A percentile compares a stretch with the other conserved stretches of the same genome.
phyloP scores from a whole-genome alignment of 53 echinoderm and acorn worm species.

The Holothuria leucospilota region DNA sequence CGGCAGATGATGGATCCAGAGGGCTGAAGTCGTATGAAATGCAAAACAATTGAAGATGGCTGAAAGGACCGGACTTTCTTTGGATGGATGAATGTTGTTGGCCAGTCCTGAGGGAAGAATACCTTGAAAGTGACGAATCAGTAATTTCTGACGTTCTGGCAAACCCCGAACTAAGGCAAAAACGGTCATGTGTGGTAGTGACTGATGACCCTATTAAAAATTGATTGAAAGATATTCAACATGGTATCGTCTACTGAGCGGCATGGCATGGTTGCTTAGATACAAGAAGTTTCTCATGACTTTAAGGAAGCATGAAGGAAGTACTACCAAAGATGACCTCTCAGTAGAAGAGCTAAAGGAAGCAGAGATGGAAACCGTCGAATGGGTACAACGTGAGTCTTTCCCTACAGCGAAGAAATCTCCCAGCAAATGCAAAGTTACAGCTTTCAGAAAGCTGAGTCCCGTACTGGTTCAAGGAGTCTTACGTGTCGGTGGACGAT shows the following conservation, averaged over 20 bases:
- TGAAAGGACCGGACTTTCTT: slow-evolving; percentile 59
- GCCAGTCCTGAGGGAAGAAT: slow-evolving; percentile 13
- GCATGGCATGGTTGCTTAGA: slow-evolving; percentile 56
- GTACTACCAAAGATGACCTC: not conserved
- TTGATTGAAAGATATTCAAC: slow-evolving; percentile 51
- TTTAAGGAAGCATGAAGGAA: not conserved
- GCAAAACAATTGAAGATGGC: slow-evolving; percentile 46
- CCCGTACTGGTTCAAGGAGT: slow-evolving; percentile 60
- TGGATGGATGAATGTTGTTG: slow-evolving; percentile 44
- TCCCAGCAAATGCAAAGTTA: not conserved
- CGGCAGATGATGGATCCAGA: slow-evolving; percentile 66
- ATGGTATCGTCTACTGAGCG: slow-evolving; percentile 33
- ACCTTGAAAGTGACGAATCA: not conserved
- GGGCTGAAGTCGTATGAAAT: slow-evolving; percentile 29
- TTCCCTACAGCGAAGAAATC: not conserved
- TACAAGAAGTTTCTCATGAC: not conserved
- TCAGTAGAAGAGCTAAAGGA: slow-evolving; percentile 37
- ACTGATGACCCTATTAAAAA: not conserved
- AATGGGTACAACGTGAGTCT: not conserved
- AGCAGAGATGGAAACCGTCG: slow-evolving; percentile 23
- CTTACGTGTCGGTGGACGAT: slow-evolving; percentile 68
- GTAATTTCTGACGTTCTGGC: not conserved
- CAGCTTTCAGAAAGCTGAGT: slow-evolving; percentile 48
- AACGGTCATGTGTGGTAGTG: not conserved
- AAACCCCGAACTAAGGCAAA: slow-evolving; percentile 2